Evolutionary conservation across 2,113 vertebrate species (phyloP), one percentile per base, ranked within the genome.

Genomic region (Pteropus alecto): DNA sequence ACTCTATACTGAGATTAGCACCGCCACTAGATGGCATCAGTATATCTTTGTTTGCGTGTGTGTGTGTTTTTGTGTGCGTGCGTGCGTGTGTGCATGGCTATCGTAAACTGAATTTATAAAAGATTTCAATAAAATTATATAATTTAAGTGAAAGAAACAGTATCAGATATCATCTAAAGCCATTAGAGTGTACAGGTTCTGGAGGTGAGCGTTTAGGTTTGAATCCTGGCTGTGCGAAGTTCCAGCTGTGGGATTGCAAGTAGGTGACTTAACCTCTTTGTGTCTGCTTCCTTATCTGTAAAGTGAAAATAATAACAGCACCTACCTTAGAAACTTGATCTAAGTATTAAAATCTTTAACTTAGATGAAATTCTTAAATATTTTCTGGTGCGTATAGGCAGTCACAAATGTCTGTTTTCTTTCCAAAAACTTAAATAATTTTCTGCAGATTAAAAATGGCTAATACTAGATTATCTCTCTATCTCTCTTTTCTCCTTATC

Each of bases 21-120:
- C 2, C 0, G 12, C 70, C 97, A 87, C 84, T 94, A 96, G 97
- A 82, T 82, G 97, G 94, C 26, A 7, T 38, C 8, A 8, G 41
- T 58, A 18, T 56, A 46, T 41, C 68, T 74, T 6, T 43, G 43
- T 43, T 3, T 1, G 7, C 7, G 5, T 7, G 3, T 13, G 10
- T 14, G 24, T 28, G 30, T 35, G 43, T 81, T 22, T 81, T 22
- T 61, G 24, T 61, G 60, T 61, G 24, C 14, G 24, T 26, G 33
- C 24, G 14, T 54, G 1, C 54, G 21, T 38, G 28, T 30, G 21
- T 30, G 3, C 19, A 8, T 6, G 28, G 24, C 11, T 61, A 10
- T 28, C 19, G 35, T 11, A 63, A 46, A 28, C 18, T 33, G 19
- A 15, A 35, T 87, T 60, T 77, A 7, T 54, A 56, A 79, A 89